Evolutionary conservation across 2,888 invertebrate species (phyloP).

Genomic region (Hedya salicella): DNA sequence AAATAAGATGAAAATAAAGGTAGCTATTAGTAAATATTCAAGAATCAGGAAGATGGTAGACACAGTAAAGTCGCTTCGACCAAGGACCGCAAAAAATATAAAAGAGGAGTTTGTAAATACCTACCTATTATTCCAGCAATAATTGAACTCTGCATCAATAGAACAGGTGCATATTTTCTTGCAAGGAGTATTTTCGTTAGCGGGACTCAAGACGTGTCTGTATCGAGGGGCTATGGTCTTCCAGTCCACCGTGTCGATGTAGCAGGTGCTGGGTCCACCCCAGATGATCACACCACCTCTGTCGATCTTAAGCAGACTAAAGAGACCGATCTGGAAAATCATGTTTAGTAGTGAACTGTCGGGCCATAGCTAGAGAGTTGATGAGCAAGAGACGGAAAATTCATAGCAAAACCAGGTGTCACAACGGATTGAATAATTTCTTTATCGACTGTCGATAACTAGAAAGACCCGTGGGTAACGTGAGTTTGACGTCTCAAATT

Average conservation of each 20-base stretch:
- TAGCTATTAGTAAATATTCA: too few species aligned
- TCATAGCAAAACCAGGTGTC: background rate
- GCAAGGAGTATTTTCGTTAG: slow-evolving; percentile 57
- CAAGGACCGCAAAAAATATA: too few species aligned
- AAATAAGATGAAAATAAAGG: too few species aligned
- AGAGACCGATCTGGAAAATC: slow-evolving; percentile 87
- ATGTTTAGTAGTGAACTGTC: too few species aligned
- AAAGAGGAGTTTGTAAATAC: slow-evolving; percentile 27
- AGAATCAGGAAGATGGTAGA: background rate
- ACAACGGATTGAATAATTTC: too few species aligned
- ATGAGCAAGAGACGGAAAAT: too few species aligned
- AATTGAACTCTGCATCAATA: slow-evolving; percentile 55
- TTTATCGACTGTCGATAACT: too few species aligned
- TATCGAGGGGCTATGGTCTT: slow-evolving; percentile 64
- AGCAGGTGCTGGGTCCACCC: slow-evolving; percentile 91
- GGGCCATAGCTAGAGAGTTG: too few species aligned
- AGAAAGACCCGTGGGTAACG: too few species aligned
- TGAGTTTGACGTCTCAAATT: too few species aligned
- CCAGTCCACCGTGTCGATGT: slow-evolving; percentile 83
- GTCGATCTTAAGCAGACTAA: slow-evolving; percentile 89
- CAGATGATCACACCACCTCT: slow-evolving; percentile 93
- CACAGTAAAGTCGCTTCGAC: too few species aligned
- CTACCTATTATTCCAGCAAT: slow-evolving; percentile 77
- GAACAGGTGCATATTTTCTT: slow-evolving; percentile 64
- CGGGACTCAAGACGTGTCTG: slow-evolving; percentile 63